Evolutionary conservation across 2,888 invertebrate species (phyloP), one percentile per base, ranked within the genome.

Genomic region (Plebejus melissa): DNA sequence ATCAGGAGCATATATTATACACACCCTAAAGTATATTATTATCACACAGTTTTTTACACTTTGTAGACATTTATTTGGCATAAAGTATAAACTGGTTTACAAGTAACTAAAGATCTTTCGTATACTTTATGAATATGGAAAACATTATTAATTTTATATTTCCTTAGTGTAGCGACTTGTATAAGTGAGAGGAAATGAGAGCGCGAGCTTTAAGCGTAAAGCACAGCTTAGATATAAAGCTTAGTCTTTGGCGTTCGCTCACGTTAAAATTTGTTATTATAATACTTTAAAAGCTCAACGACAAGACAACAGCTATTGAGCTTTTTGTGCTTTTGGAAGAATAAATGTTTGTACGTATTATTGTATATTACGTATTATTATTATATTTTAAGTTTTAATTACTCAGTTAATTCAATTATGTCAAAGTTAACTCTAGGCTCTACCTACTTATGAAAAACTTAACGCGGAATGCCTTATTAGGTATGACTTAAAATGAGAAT

Each of bases 161-260:
- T 65, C 32, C 32, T 65, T 65, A 65, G 65, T 65, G 65, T 65
- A 32, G 28, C 13, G 65, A 65, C 65, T 65, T 65, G 65, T 65
- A 65, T 65, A 32, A 65, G 32, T 65, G 65, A 36, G 32, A 65
- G 65, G 32, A 65, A 32, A 65, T 65, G 65, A 65, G 16, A 65
- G 32, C 32, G 65, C 13, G 65, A 36, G 65, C 22, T 32, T 65
- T 65, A 32, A 65, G 28, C 32, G 11, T 3, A 28, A 60, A 60
- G 65, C 65, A 32, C 13, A 65, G 65, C 65, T 65, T 65, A 65
- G 32, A 28, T 60, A 9, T 28, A 60, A 22, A 60, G 9, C 65
- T 65, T 32, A 65, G 32, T 28, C 32, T 65, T 65, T 65, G 65
- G 36, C 65, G 65, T 65, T 65, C 32, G 32, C 65, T 65, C 32